Evolutionary conservation across 2,888 invertebrate genomes (phyloP).

Genomic region (Halictus ligatus): DNA sequence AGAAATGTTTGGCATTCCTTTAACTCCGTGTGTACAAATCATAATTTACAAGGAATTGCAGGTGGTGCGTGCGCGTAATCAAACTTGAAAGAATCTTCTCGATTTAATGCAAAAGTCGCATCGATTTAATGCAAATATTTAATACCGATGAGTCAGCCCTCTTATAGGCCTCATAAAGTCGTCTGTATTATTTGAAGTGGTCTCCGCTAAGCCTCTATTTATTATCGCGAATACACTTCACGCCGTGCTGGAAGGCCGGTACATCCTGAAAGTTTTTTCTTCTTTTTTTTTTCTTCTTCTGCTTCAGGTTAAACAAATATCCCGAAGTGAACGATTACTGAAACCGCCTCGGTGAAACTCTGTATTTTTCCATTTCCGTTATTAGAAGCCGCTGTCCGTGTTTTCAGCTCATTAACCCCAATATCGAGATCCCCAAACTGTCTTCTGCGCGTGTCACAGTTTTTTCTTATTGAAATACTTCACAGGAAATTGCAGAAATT

Average conservation of each 20-base stretch:
- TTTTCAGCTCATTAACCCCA: slow-evolving; percentile 4
- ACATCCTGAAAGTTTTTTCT: background rate
- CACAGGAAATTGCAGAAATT: background rate
- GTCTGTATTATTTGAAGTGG: slow-evolving; percentile 21
- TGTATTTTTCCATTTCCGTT: slow-evolving; percentile 39
- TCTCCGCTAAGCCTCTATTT: slow-evolving; percentile 3
- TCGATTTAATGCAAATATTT: slow-evolving; percentile 45
- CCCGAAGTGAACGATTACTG: slow-evolving; percentile 6
- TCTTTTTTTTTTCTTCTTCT: background rate
- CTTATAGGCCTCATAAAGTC: background rate
- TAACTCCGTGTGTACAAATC: background rate
- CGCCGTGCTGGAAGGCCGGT: background rate
- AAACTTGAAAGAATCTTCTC: background rate
- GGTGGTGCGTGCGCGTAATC: background rate
- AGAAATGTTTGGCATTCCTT: background rate
- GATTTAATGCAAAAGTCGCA: slow-evolving; percentile 24
- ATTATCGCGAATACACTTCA: slow-evolving; percentile 34
- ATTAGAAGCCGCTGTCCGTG: slow-evolving; percentile 21
- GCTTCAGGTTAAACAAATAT: slow-evolving; percentile 35
- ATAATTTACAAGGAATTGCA: background rate
- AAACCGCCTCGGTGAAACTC: slow-evolving; percentile 38
- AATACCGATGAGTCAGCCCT: slow-evolving; percentile 18
- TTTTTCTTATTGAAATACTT: background rate
- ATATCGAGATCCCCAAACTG: background rate
- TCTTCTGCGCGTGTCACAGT: background rate